Evolutionary conservation across 2,888 invertebrate genomes (phyloP).

Genomic region (Platycheirus albimanus): DNA sequence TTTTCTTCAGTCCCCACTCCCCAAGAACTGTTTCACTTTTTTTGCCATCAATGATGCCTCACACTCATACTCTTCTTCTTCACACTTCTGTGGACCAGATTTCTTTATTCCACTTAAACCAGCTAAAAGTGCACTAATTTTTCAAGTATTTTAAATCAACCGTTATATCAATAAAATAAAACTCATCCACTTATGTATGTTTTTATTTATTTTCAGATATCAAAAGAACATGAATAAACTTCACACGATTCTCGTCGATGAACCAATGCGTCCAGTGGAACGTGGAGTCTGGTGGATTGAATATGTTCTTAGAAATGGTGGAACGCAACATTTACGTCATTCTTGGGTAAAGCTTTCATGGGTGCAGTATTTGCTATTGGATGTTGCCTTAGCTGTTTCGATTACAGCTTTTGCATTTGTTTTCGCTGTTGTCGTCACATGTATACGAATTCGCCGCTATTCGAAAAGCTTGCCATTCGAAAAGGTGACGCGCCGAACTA

Average conservation of each 20-base stretch:
- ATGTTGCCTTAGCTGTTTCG: slow-evolving; percentile 72
- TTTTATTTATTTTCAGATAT: slow-evolving; percentile 66
- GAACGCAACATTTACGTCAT: slow-evolving; percentile 74
- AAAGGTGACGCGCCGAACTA: slow-evolving; percentile 75
- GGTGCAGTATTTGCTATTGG: slow-evolving; percentile 76
- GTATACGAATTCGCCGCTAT: slow-evolving; percentile 74
- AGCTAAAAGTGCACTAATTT: no score
- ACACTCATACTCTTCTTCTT: no score
- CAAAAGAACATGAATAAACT: slow-evolving; percentile 74
- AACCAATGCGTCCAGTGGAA: slow-evolving; percentile 75
- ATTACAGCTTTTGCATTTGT: slow-evolving; percentile 29
- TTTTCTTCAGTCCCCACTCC: no score
- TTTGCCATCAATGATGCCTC: no score
- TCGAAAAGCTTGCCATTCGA: slow-evolving; percentile 77
- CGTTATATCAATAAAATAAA: no score
- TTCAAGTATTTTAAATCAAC: no score
- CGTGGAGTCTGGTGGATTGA: slow-evolving; percentile 77
- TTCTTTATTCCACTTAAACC: no score
- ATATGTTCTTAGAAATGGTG: slow-evolving; percentile 75
- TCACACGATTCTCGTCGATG: slow-evolving; percentile 71
- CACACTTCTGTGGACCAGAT: no score
- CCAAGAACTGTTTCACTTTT: no score
- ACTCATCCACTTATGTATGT: no score
- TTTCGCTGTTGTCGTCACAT: slow-evolving; percentile 42
- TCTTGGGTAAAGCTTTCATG: slow-evolving; percentile 74